Conservation (phyloP, 2,888 invertebrate genomes). For the Lissocephala sabroskyi region DNA sequence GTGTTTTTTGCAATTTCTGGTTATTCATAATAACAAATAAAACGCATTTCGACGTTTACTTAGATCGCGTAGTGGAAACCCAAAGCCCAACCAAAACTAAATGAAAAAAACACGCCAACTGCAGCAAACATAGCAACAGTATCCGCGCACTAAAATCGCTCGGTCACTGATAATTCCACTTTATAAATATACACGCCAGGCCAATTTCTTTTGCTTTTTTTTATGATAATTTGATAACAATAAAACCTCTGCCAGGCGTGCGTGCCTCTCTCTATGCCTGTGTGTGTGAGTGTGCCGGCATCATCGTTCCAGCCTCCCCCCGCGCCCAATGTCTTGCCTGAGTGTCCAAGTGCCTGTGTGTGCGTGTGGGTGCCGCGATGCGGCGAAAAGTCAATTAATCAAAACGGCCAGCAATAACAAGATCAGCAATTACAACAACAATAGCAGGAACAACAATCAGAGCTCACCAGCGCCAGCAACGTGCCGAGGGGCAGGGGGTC, state of each 20-base stretch:
- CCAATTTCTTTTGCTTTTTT: slow-evolving; percentile 19
- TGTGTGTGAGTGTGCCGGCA: not conserved
- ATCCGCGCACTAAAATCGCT: too few relatives aligned
- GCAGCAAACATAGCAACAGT: too few relatives aligned
- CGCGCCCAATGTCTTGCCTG: not conserved
- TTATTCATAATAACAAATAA: slow-evolving; percentile 13
- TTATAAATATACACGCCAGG: slow-evolving; percentile 22
- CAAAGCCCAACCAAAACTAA: slow-evolving; percentile 12
- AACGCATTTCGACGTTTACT: too few relatives aligned
- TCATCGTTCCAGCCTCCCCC: not conserved
- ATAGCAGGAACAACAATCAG: slow-evolving; percentile 4
- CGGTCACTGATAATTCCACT: slow-evolving; percentile 17
- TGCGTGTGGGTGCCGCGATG: slow-evolving; percentile 7
- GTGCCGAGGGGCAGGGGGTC: slow-evolving; percentile 18
- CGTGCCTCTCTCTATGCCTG: slow-evolving; percentile 26
- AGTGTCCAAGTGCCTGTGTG: too few relatives aligned
- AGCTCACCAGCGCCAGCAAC: slow-evolving; percentile 24
- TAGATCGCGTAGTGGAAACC: slow-evolving; percentile 6
- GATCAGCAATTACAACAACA: slow-evolving; percentile 22
- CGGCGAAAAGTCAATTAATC: slow-evolving; percentile 48
- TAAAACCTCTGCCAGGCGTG: slow-evolving; percentile 23
- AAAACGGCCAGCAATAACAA: slow-evolving; percentile 20
- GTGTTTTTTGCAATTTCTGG: too few relatives aligned
- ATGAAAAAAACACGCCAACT: too few relatives aligned
- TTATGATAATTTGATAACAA: slow-evolving; percentile 55